Conservation (phyloP, 2,113 vertebrate genomes). For the Anolis carolinensis region DNA sequence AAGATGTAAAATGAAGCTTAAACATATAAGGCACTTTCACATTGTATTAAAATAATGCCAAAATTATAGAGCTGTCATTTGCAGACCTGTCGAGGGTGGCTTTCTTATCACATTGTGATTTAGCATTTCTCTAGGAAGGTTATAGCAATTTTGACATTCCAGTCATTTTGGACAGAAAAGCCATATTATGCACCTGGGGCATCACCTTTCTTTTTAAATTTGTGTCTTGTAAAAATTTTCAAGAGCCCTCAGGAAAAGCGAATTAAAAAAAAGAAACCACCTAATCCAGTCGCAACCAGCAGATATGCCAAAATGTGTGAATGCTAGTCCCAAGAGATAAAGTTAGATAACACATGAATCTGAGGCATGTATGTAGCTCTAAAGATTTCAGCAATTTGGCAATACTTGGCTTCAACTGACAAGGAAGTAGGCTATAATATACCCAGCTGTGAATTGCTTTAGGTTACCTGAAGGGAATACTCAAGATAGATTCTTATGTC, state of each 20-base stretch:
- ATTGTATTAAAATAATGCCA: constrained; percentile 69
- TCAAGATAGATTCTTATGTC: neutral
- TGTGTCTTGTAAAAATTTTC: constrained; percentile 31
- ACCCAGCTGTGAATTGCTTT: constrained; percentile 26
- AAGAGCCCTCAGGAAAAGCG: neutral
- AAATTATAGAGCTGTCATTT: constrained; percentile 70
- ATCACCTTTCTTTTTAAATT: constrained; percentile 15
- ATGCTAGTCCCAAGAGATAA: constrained; percentile 37
- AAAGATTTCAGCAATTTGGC: constrained; percentile 70
- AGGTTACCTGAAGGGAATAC: constrained; percentile 52
- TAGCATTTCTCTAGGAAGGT: constrained; percentile 49
- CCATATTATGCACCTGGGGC: constrained; percentile 9
- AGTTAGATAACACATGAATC: constrained; percentile 6
- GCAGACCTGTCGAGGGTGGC: constrained; percentile 56
- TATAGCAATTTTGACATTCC: constrained; percentile 55
- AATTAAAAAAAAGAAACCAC: neutral
- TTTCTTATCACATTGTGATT: constrained; percentile 57
- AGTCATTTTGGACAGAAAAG: constrained; percentile 63
- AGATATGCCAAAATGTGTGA: constrained; percentile 33
- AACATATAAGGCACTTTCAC: constrained; percentile 67
- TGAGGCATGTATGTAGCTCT: constrained; percentile 58
- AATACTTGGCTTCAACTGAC: constrained; percentile 65
- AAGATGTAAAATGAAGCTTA: constrained; percentile 67
- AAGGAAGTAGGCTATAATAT: constrained; percentile 68
- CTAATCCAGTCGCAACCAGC: constrained; percentile 28